Evolutionary conservation across 2,888 invertebrate genomes (phyloP), one percentile per base, ranked within the genome.

Genomic region (Pherbina coryleti): DNA sequence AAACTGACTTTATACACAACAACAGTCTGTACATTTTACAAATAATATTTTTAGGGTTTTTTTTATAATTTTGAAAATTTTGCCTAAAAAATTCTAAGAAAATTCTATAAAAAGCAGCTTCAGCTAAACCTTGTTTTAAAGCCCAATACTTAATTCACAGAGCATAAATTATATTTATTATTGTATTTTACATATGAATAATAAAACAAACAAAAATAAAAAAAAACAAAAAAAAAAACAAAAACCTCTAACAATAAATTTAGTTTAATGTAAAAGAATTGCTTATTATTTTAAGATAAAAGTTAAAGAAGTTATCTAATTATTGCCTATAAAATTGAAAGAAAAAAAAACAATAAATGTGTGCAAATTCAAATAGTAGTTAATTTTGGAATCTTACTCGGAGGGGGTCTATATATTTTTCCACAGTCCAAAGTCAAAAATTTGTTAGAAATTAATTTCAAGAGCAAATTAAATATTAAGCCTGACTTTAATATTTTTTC

Each of bases 121-220:
- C 62, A 60, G 44, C 44, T 44, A 11, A 60, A 22, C 25, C 25
- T 64, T 66, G n/a, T 74, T 64, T 34, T 66, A 64, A 74, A 34
- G 14, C 49, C 34, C 55, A 72, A 51, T 51, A 69, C 53, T 22
- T 51, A 74, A 49, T 51, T 53, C 49, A 74, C 51, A 74, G 62
- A 69, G 57, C 57, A 60, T 72, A 72, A 72, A 72, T 69, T 72
- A 72, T 72, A 72, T 72, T 72, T 72, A 72, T 74, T 74, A 74
- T 31, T 74, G 74, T 74, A 74, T 74, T 74, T 74, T 64, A 74
- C 51, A 74, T 74, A 74, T 64, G 51, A 74, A 51, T 72, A 57
- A 34, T n/a, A 31, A 66, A 28, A 25, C 3, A 62, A 22, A 62
- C 22, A 17, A 69, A 69, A 64, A 64, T n/a, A 34, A 34, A 19